phyloP scores from a whole-genome alignment of 1,140 invertebrate species.

The Agrypnia vestita region DNA sequence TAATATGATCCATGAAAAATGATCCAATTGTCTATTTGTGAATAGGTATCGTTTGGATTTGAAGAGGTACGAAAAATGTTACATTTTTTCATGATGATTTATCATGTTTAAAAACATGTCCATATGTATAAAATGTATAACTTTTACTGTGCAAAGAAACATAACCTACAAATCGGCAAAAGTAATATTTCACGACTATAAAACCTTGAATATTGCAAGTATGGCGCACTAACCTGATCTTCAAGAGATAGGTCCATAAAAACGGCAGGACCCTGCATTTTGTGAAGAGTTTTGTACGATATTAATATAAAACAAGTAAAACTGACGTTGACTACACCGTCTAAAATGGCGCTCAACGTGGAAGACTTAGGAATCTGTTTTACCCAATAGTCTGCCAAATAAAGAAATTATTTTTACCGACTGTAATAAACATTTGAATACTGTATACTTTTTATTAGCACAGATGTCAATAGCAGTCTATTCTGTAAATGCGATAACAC shows the following conservation, averaged over 20 bases:
- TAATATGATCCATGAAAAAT: too few relatives aligned
- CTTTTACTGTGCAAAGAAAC: slow-evolving; percentile 31
- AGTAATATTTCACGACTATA: neutral
- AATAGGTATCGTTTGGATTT: too few relatives aligned
- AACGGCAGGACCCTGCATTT: slow-evolving; percentile 84
- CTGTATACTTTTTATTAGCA: slow-evolving; percentile 14
- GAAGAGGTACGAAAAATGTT: too few relatives aligned
- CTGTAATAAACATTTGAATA: neutral
- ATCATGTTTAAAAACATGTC: neutral
- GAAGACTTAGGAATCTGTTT: slow-evolving; percentile 32
- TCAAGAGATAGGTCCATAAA: slow-evolving; percentile 87
- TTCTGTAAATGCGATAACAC: too few relatives aligned
- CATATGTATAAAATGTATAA: slow-evolving; percentile 40
- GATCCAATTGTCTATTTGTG: too few relatives aligned
- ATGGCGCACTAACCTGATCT: slow-evolving; percentile 77
- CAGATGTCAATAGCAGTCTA: neutral
- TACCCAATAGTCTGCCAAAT: neutral
- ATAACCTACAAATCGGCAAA: slow-evolving; percentile 45
- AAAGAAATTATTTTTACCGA: neutral
- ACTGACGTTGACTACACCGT: slow-evolving; percentile 5
- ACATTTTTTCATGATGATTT: neutral
- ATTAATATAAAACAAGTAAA: slow-evolving; percentile 15
- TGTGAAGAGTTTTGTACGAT: slow-evolving; percentile 48
- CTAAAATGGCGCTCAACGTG: slow-evolving; percentile 36
- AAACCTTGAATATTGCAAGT: slow-evolving; percentile 25